Conservation (phyloP, 1,140 invertebrate genomes). For the Penaeus vannamei region DNA sequence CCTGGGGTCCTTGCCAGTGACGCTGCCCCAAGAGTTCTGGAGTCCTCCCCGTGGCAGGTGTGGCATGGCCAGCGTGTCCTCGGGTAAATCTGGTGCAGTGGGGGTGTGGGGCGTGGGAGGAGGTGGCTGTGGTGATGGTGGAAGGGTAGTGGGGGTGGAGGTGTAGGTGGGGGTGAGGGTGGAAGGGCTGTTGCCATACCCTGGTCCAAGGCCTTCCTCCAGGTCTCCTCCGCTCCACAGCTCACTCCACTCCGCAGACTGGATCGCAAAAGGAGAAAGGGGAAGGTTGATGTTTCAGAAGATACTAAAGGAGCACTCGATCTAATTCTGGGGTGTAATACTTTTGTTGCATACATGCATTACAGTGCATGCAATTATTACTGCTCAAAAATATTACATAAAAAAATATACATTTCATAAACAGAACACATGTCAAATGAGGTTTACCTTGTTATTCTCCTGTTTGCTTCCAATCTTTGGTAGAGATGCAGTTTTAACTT, state of each 20-base stretch:
- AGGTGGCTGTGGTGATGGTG: not conserved
- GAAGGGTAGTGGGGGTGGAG: slow-evolving; percentile 39
- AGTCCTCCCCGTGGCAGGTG: slow-evolving; percentile 26
- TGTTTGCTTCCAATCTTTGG: slow-evolving; percentile 65
- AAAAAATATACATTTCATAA: too few species aligned
- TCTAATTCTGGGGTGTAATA: too few species aligned
- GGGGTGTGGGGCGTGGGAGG: slow-evolving; percentile 44
- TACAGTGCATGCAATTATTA: too few species aligned
- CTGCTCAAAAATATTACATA: too few species aligned
- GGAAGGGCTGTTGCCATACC: slow-evolving; percentile 37
- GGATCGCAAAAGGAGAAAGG: not conserved
- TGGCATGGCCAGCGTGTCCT: not conserved
- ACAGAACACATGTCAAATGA: not conserved
- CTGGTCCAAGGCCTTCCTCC: slow-evolving; percentile 34
- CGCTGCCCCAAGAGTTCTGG: slow-evolving; percentile 43
- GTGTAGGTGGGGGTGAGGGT: slow-evolving; percentile 44
- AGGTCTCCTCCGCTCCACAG: slow-evolving; percentile 34
- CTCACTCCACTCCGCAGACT: slow-evolving; percentile 49
- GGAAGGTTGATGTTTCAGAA: not conserved
- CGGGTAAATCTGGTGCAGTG: slow-evolving; percentile 4
- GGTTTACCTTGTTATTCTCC: slow-evolving; percentile 43
- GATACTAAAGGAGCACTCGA: too few species aligned
- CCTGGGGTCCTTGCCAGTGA: slow-evolving; percentile 77
- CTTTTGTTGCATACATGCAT: too few species aligned
- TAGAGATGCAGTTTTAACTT: slow-evolving; percentile 64